Evolutionary conservation across 2,797 vertebrate species (phyloP).

Genomic region (Chiroxiphia lanceolata): DNA sequence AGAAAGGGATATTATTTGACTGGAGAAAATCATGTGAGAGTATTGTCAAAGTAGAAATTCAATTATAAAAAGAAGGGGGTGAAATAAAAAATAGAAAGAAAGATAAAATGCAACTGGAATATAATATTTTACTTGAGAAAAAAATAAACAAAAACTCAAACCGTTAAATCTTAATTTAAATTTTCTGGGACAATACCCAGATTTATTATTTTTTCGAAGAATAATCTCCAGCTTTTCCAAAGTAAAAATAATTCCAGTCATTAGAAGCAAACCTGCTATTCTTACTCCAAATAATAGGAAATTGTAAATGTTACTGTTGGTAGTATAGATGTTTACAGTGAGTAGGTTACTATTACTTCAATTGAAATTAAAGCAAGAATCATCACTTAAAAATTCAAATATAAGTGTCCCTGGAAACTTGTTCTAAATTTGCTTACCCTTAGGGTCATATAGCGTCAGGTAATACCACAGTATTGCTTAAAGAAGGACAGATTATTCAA

Average conservation of each 20-base stretch:
- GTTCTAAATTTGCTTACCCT: background rate
- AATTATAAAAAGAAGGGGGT: background rate
- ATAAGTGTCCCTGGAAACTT: background rate
- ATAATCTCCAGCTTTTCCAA: background rate
- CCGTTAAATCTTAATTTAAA: background rate
- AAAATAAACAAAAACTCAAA: background rate
- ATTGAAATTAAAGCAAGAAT: background rate
- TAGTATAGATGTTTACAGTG: background rate
- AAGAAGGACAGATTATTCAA: background rate
- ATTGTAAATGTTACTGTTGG: background rate
- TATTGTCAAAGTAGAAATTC: background rate
- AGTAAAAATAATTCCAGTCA: background rate
- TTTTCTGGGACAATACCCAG: background rate
- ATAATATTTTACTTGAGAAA: background rate
- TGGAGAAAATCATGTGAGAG: background rate
- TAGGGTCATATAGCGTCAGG: background rate
- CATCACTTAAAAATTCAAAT: background rate
- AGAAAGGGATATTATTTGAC: conserved; percentile 2
- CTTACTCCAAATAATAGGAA: background rate
- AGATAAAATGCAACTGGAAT: background rate
- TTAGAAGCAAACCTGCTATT: background rate
- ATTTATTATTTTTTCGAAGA: background rate
- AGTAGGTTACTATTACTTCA: background rate
- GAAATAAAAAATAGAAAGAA: background rate
- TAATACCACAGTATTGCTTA: background rate